Conservation (phyloP, 2,888 invertebrate species). For the Boloria selene region DNA sequence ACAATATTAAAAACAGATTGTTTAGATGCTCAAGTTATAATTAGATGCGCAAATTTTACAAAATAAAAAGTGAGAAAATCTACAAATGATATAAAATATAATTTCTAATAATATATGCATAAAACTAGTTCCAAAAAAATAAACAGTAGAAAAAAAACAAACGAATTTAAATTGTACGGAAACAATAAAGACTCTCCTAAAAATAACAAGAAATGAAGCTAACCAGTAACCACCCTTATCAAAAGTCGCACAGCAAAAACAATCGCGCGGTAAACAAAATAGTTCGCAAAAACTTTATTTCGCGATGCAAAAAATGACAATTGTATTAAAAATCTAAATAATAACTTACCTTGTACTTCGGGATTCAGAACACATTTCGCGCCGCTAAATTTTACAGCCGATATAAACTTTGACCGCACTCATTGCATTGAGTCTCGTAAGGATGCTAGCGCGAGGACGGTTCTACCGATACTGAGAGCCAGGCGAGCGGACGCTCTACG, state of each 20-base stretch:
- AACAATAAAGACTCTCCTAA: no score
- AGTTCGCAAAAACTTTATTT: conserved; percentile 27
- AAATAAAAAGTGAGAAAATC: no score
- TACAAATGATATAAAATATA: no score
- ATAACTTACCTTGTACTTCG: conserved; percentile 34
- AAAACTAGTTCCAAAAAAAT: no score
- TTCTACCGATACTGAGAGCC: conserved; percentile 32
- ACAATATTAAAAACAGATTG: no score
- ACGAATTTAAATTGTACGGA: no score
- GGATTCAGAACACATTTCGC: conserved; percentile 35
- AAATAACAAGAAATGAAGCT: no score
- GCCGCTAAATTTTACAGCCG: conserved; percentile 28
- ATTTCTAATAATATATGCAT: no score
- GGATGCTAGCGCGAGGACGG: conserved; percentile 26
- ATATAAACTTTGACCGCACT: conserved; percentile 38
- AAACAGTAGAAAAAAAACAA: no score
- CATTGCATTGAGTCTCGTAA: conserved; percentile 31
- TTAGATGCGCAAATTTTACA: no score
- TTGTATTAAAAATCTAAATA: conserved; percentile 20
- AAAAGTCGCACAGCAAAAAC: conserved; percentile 31
- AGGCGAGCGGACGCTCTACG: conserved; percentile 9
- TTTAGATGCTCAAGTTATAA: no score
- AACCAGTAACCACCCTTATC: background rate
- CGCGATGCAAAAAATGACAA: conserved; percentile 30
- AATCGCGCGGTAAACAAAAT: conserved; percentile 33